Evolutionary conservation across 1,140 invertebrate genomes (phyloP).

Genomic region (Mercenaria mercenaria): DNA sequence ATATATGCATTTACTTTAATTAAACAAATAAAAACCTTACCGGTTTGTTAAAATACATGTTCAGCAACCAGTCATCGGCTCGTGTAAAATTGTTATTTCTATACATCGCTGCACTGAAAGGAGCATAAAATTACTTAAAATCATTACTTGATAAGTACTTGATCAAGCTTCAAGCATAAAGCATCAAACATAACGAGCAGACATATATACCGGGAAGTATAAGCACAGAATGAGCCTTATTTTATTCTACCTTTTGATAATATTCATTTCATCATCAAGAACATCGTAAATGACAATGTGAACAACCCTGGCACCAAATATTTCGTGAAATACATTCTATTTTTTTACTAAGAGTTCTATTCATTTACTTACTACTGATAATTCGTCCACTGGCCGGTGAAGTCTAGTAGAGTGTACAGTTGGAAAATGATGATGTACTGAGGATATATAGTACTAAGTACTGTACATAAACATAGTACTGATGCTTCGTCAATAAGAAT

Average conservation of each 20-base stretch:
- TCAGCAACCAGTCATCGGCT: background rate
- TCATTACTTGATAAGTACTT: too few relatives aligned
- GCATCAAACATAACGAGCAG: too few relatives aligned
- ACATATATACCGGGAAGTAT: too few relatives aligned
- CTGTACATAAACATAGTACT: constrained; percentile 10
- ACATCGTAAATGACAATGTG: too few relatives aligned
- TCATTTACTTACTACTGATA: constrained; percentile 59
- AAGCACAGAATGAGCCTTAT: too few relatives aligned
- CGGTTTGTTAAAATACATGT: constrained; percentile 46
- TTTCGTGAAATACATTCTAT: too few relatives aligned
- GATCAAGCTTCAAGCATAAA: too few relatives aligned
- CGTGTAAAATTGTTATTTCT: constrained; percentile 25
- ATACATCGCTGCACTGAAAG: constrained; percentile 48
- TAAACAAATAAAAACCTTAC: constrained; percentile 24
- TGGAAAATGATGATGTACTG: constrained; percentile 43
- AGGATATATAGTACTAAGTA: constrained; percentile 30
- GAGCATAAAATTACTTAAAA: background rate
- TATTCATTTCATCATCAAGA: too few relatives aligned
- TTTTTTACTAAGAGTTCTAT: too few relatives aligned
- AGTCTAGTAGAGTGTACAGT: constrained; percentile 16
- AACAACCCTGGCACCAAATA: too few relatives aligned
- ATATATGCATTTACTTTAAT: too few relatives aligned
- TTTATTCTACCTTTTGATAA: too few relatives aligned
- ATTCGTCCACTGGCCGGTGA: constrained; percentile 37
- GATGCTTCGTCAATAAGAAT: constrained; percentile 45